Conservation (phyloP, 2,113 vertebrate species). For the Paedocypris sp. region DNA sequence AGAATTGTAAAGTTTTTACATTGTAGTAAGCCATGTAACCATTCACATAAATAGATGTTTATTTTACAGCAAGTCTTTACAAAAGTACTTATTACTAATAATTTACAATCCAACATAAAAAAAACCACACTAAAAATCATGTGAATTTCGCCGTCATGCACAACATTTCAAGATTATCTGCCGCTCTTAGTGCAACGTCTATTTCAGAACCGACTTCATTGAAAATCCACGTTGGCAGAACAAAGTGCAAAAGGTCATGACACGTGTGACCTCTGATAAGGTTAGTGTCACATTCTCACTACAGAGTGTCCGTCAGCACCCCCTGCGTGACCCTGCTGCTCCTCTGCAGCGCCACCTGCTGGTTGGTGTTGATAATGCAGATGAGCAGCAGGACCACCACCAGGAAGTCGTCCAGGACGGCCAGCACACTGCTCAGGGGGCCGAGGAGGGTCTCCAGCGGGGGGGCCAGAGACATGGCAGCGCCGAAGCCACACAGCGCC, state of each 20-base stretch:
- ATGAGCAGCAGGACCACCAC: constrained; percentile 68
- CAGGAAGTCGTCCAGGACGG: constrained; percentile 60
- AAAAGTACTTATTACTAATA: no score
- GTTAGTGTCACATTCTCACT: not conserved
- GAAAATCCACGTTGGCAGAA: not conserved
- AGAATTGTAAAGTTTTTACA: no score
- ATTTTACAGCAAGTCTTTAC: no score
- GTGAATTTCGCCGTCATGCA: no score
- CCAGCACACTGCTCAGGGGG: constrained; percentile 57
- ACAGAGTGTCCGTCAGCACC: constrained; percentile 38
- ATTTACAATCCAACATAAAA: no score
- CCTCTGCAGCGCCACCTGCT: constrained; percentile 58
- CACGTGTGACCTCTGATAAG: constrained; percentile 1
- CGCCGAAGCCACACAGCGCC: constrained; percentile 62
- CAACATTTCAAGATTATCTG: not conserved
- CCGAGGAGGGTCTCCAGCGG: constrained; percentile 46
- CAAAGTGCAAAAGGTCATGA: constrained; percentile 11
- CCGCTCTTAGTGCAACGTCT: not conserved
- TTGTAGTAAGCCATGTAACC: no score
- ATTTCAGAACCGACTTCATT: not conserved
- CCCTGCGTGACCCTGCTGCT: constrained; percentile 32
- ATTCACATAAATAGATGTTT: no score
- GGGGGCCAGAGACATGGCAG: constrained; percentile 54
- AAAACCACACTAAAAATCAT: no score
- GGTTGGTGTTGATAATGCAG: constrained; percentile 66